Base-by-base conservation (phyloP, 1,140 invertebrate species). In the Magallana gigas region DNA sequence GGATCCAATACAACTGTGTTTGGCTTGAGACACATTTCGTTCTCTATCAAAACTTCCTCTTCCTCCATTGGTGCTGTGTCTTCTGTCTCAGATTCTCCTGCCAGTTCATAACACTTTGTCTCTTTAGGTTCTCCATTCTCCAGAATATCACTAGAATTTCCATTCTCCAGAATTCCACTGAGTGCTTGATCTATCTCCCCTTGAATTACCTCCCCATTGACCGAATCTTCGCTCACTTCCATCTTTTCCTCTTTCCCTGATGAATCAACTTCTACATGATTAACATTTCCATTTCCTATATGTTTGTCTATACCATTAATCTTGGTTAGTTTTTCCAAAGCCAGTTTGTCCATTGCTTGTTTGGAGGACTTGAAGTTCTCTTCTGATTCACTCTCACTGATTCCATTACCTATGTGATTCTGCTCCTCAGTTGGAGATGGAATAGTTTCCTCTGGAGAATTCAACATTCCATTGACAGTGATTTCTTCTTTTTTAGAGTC, bases 21-120 rank as follows among this genome's bases (percentile, higher is more conserved):
- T 71, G 90, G 90, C 57, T 91, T 87, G 12, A 91, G 64, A 68
- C 86, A 88, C 90, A 91, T 88, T 82, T 88, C 88, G 82, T 89
- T 89, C 64, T 88, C 88, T 56, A 89, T 89, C 59, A 89, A 81
- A 18, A 89, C 86, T 59, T 89, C 88, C 57, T 81, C 84, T 62
- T 88, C 87, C 23, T 62, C 83, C 57, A 57, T 57, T 29, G 81
- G 12, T n/a, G 36, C 8, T 0, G 48, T 57, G 23, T 76, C 68
- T 9, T 84, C 60, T 16, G 83, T 71, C 11, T 84, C 84, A 29
- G 88, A 84, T 18, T 89, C 88, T 57, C 85, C 86, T 48, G 84
- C 86, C 9, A 87, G n/a, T 76, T 89, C 88, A 64, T 88, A 88
- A 81, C 87, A 88, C 16, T 81, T 68, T 71, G 82, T 9, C 76